phyloP scores from a whole-genome alignment of 2,797 vertebrate species.

The Semaprochilodus insignis region DNA sequence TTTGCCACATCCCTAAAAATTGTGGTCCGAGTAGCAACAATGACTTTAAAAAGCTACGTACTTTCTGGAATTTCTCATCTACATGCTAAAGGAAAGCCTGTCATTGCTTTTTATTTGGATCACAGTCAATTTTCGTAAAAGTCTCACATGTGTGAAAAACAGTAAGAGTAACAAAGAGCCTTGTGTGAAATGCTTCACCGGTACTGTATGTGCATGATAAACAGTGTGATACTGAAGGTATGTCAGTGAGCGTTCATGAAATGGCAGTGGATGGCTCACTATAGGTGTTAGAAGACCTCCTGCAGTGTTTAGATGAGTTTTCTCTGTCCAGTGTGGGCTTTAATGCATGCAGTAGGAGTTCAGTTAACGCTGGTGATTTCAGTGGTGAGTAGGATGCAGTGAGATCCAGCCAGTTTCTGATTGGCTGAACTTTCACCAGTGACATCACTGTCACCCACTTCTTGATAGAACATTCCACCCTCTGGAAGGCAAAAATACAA shows the following conservation, averaged over 20 bases:
- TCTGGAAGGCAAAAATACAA: not conserved
- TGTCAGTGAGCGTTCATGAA: not conserved
- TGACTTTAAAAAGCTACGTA: no score
- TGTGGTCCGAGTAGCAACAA: no score
- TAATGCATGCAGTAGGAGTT: not conserved
- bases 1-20: no score
- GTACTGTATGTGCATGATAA: no score
- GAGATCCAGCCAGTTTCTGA: not conserved
- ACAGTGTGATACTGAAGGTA: not conserved
- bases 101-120: no score
- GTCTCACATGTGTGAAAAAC: no score
- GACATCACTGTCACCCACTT: constrained; percentile 6
- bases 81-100: no score
- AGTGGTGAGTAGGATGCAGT: constrained; percentile 1
- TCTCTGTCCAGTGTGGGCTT: not conserved
- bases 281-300: not conserved
- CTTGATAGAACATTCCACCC: not conserved
- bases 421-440: not conserved
- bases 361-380: constrained; percentile 5
- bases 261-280: not conserved
- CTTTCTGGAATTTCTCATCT: no score
- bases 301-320: not conserved
- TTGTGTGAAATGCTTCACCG: no score
- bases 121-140: no score
- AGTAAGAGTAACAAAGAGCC: no score